A percentile compares a stretch with the other conserved stretches of the same genome.
phyloP scores from a whole-genome alignment of 2,113 vertebrate species.

The Poeciliopsis occidentalis region DNA sequence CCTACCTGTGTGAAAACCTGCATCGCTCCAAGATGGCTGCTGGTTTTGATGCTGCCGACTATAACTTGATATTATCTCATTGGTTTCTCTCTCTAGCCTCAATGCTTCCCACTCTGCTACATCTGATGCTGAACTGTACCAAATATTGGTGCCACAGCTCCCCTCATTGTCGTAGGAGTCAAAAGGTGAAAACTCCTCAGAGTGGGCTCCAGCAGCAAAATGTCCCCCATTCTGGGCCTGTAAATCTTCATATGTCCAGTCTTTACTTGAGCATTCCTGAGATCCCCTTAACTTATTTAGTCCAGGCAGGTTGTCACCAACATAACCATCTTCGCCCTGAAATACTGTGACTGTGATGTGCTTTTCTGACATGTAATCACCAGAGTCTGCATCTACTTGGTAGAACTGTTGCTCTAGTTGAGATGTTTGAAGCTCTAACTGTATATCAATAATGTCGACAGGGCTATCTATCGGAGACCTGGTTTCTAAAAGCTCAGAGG shows the following conservation, averaged over 20 bases:
- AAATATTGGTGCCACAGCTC: background rate
- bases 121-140: constrained; percentile 5
- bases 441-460: background rate
- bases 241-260: background rate
- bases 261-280: background rate
- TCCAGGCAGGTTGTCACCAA: background rate
- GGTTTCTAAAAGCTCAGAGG: background rate
- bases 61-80: background rate
- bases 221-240: background rate
- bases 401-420: background rate
- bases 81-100: background rate
- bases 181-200: background rate
- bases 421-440: background rate
- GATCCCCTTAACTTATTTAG: background rate
- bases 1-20: background rate
- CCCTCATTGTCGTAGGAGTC: background rate
- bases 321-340: background rate
- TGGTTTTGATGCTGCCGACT: constrained; percentile 8
- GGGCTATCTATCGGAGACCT: background rate
- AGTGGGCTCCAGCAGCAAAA: background rate
- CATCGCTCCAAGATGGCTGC: background rate
- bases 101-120: background rate
- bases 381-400: background rate
- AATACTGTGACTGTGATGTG: background rate
- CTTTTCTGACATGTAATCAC: background rate